phyloP scores from a whole-genome alignment of 2,113 vertebrate genomes.

The Eclectus roratus region DNA sequence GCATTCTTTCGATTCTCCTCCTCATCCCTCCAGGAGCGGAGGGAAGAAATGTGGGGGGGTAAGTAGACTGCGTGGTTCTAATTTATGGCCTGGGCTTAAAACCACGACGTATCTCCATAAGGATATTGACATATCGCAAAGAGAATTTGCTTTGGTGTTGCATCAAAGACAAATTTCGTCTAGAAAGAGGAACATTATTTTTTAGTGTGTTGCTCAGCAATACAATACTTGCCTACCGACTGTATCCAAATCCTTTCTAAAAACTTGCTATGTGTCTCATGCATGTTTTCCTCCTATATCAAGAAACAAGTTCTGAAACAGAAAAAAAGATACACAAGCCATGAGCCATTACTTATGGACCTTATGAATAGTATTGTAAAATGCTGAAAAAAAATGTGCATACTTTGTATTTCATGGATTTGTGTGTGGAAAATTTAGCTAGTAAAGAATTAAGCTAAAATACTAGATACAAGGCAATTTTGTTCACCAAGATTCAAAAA shows the following conservation, averaged over 20 bases:
- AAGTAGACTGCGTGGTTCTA: no score
- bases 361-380: neutral
- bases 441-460: neutral
- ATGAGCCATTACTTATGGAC: neutral
- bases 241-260: neutral
- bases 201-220: neutral
- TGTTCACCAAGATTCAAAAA: neutral
- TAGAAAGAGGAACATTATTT: neutral
- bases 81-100: no score
- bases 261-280: neutral
- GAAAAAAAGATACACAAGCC: neutral
- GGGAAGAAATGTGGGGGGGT: no score
- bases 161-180: neutral
- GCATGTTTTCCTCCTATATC: neutral
- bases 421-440: neutral
- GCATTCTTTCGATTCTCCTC: no score
- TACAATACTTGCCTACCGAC: neutral
- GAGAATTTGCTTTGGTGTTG: neutral
- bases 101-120: neutral
- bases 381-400: neutral
- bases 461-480: neutral
- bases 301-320: neutral
- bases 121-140: neutral
- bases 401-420: neutral
- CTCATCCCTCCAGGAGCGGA: no score